Percentiles rank a stretch among this genome's conserved stretches.
phyloP scores from a whole-genome alignment of 2,888 invertebrate species.

The Drosophila lutescens region DNA sequence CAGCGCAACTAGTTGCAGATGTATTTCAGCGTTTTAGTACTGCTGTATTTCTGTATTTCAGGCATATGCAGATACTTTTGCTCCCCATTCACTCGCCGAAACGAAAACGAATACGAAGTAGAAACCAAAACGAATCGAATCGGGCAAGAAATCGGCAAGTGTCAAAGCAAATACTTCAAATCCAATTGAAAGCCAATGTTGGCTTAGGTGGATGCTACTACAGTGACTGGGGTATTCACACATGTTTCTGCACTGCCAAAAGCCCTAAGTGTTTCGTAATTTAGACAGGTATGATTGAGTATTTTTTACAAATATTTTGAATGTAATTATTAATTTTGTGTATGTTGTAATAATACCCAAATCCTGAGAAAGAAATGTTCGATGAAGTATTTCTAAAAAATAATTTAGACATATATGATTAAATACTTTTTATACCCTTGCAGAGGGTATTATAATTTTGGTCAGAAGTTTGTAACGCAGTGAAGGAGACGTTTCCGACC shows the following conservation, averaged over 20 bases:
- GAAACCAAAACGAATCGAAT: neutral
- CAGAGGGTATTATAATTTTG: too few species aligned
- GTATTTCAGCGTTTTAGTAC: neutral
- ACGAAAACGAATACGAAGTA: neutral
- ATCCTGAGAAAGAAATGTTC: too few species aligned
- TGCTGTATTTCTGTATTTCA: conserved; percentile 3
- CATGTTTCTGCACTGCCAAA: neutral
- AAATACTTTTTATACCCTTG: too few species aligned
- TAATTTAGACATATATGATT: too few species aligned
- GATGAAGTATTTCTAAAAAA: too few species aligned
- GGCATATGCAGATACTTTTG: conserved; percentile 4
- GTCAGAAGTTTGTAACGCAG: too few species aligned
- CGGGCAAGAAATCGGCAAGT: conserved; percentile 8
- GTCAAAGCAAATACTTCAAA: conserved; percentile 30
- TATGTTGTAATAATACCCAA: too few species aligned
- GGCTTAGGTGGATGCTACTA: neutral
- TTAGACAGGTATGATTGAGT: too few species aligned
- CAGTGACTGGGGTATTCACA: neutral
- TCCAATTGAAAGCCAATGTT: conserved; percentile 31
- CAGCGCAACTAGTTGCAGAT: conserved; percentile 40
- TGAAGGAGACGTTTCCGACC: too few species aligned
- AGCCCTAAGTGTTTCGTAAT: neutral
- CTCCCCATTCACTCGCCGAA: neutral
- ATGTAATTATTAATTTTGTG: too few species aligned
- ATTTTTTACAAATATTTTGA: too few species aligned